Evolutionary conservation across 2,797 vertebrate species (phyloP).

Genomic region (Girardinus metallicus): DNA sequence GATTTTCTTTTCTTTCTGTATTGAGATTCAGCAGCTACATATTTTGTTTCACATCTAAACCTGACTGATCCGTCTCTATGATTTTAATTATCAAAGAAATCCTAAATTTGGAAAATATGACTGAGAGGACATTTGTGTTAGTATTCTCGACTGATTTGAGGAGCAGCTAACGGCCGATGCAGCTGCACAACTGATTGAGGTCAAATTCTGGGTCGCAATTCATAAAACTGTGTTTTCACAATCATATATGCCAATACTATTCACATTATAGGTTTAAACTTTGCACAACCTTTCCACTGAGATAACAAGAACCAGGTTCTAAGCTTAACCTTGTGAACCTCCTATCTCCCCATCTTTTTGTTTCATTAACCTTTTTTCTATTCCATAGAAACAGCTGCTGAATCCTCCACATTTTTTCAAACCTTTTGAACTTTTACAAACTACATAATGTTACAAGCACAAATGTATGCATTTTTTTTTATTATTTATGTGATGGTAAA

Average conservation of each 20-base stretch:
- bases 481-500: background rate
- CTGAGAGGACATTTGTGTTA: constrained; percentile 43
- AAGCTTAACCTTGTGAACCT: constrained; percentile 57
- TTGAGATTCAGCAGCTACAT: constrained; percentile 41
- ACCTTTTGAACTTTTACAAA: background rate
- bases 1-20: background rate
- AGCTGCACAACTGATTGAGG: constrained; percentile 75
- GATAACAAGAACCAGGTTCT: constrained; percentile 56
- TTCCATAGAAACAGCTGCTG: constrained; percentile 45
- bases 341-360: constrained; percentile 14
- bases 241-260: constrained; percentile 61
- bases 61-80: constrained; percentile 30
- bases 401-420: background rate
- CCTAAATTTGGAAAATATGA: constrained; percentile 59
- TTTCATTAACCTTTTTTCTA: background rate
- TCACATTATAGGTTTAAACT: constrained; percentile 63
- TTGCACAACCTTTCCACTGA: constrained; percentile 60
- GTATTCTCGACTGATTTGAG: constrained; percentile 67
- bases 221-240: constrained; percentile 67
- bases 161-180: constrained; percentile 67
- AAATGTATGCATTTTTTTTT: background rate
- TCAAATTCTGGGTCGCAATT: constrained; percentile 57
- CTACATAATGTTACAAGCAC: background rate
- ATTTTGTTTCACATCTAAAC: constrained; percentile 31
- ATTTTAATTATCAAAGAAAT: constrained; percentile 59